These are phyloP conservation scores for Plutomurus gul DNA, from an alignment of 1,140 invertebrate genomes.

Conservation along the genomic window DNA sequence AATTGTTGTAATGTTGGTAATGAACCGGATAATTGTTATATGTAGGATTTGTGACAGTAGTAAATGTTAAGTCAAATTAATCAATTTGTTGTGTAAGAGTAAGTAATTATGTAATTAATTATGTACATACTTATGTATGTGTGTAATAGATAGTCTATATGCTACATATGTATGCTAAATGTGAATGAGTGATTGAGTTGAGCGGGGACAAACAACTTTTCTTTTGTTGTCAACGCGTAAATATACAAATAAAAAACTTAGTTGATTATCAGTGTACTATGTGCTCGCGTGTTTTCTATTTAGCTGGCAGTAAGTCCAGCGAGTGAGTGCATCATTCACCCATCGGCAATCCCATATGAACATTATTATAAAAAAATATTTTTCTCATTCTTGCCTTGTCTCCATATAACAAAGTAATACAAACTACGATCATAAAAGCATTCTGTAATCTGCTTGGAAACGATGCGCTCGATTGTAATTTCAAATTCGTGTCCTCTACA, in stretches of 20 bases:
- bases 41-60: background rate
- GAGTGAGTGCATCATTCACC: no score
- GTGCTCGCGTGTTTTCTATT: background rate
- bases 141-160: background rate
- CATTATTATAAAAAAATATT: no score
- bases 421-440: no score
- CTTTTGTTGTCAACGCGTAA: constrained; percentile 6
- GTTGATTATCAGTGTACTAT: background rate
- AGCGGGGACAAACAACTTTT: constrained; percentile 1
- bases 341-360: no score
- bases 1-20: no score
- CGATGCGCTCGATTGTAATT: no score
- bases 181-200: background rate
- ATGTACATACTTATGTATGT: background rate
- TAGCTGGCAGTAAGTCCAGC: no score
- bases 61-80: background rate
- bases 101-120: background rate
- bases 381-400: no score
- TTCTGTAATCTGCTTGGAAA: no score
- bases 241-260: constrained; percentile 6
- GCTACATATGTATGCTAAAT: no score
- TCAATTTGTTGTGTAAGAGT: background rate
- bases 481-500: no score
- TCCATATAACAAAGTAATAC: no score
- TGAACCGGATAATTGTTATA: background rate